Evolutionary conservation across 2,113 vertebrate species (phyloP), one percentile per base, ranked within the genome.

Genomic region (Saccopteryx bilineata): DNA sequence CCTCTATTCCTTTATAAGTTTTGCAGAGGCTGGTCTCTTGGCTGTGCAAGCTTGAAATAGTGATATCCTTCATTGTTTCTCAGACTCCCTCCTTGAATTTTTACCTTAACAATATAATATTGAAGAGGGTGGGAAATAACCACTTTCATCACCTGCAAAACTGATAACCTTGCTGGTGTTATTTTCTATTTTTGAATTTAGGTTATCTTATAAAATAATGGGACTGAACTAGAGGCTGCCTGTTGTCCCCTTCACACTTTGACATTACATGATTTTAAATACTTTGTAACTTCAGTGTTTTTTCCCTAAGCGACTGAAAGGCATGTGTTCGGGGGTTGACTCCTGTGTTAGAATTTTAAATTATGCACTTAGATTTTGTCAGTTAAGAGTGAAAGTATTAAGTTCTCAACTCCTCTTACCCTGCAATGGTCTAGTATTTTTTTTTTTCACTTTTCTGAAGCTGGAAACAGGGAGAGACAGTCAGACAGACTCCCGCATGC

Each of bases 281-380:
- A 76, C 50, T 91, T 80, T 82, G 65, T 90, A 94, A 87, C 7
- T 58, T 46, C 75, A 75, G 58, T 92, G 24, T 8, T 63, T 26
- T 90, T 87, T 74, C 52, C 39, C 31, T 33, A 80, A 31, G 46
- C 63, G 79, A 91, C 76, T 96, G 65, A 89, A 89, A 89, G 7
- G 8, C 91, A 85, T 85, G 26, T 92, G 80, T 94, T 85, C 26
- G 54, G 54, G 15, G 71, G 7, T 66, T n/a, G 66, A 87, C 66
- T 76, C 65, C 31, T 93, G 81, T 14, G 61, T 56, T 88, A 17
- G 65, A 63, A 93, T 74, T 76, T 79, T 69, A 10, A 90, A 82
- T 86, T 93, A 33, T 84, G 7, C 46, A 61, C 48, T 90, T 75
- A 18, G n/a, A n/a, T 82, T 89, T 95, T 93, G 19, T 76, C 52